Conservation (phyloP, 2,888 invertebrate genomes). For the Pheosia gnoma region DNA sequence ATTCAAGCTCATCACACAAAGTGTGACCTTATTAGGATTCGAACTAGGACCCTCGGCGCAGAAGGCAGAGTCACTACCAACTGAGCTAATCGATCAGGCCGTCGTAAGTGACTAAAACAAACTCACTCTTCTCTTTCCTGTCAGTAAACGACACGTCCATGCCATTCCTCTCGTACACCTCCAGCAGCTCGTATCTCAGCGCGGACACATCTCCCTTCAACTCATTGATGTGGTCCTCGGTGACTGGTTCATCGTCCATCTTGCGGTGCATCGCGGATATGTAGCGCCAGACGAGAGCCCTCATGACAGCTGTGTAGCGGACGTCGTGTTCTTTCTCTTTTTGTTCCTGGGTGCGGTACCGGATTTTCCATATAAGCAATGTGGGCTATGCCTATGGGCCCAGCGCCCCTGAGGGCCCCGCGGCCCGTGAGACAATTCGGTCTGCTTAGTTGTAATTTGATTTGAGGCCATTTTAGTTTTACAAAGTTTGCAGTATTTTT, state of each 20-base stretch:
- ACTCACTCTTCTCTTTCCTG: conserved; percentile 89
- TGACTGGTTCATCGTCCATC: conserved; percentile 92
- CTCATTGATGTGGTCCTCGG: conserved; percentile 96
- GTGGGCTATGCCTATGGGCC: no score
- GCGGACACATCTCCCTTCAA: conserved; percentile 97
- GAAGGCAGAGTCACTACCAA: no score
- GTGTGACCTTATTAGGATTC: no score
- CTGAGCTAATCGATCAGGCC: no score
- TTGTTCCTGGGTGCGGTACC: conserved; percentile 66
- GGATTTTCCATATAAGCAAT: no score
- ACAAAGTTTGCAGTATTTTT: not conserved
- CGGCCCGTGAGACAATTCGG: no score
- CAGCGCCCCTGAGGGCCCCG: no score
- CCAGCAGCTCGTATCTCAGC: conserved; percentile 95
- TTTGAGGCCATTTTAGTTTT: no score
- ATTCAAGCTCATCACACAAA: no score
- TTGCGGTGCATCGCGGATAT: conserved; percentile 94
- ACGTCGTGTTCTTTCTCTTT: conserved; percentile 88
- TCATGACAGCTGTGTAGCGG: conserved; percentile 92
- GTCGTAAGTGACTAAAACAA: not conserved
- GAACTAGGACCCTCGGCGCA: no score
- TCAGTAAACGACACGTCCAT: conserved; percentile 91
- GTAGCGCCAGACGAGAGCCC: conserved; percentile 96
- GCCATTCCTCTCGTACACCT: conserved; percentile 94
- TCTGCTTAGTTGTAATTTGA: no score